Evolutionary conservation across 1,140 invertebrate genomes (phyloP), one percentile per base, ranked within the genome.

Genomic region (Paraescarpia echinospica): DNA sequence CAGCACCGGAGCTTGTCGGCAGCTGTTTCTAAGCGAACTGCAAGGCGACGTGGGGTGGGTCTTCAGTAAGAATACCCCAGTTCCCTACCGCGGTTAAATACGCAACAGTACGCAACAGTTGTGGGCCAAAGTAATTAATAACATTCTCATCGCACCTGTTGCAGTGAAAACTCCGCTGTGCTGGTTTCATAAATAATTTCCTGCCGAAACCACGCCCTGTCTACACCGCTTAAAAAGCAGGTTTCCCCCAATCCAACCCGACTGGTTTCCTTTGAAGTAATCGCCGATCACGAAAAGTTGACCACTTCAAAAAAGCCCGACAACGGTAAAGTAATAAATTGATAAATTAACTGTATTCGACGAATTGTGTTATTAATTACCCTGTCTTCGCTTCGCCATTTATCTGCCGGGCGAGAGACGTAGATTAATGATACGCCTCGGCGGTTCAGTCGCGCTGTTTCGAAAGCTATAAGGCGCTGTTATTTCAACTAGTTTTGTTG

Each of bases 321-420:
- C 59, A 77, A 77, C 0, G 59, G 59, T 5, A 77, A 77, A 77
- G 59, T 77, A 77, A 77, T 77, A 77, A 77, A 77, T 77, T 77
- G 59, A 77, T 77, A 77, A 77, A 77, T 77, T 77, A 77, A 77
- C 59, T 77, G 59, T 77, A 77, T 77, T 77, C 59, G 59, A 77
- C 59, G 59, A 77, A 77, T 77, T 77, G 59, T 77, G 27, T 77
- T 77, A 77, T 77, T 77, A 77, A 77, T 77, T 77, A 31, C 59
- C 59, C 59, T 77, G 59, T 77, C 59, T 77, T 77, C 59, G 59
- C 59, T 77, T 77, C 2, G 59, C 59, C 59, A 77, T 77, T 77
- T 77, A 77, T 77, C 59, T 77, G 59, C 59, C 59, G 59, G 27
- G 59, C 59, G 22, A 77, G 0, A 4, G 59, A 77, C 59, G 59